Evolutionary conservation across 2,797 vertebrate species (phyloP).

Genomic region (Sebastes variabilis): DNA sequence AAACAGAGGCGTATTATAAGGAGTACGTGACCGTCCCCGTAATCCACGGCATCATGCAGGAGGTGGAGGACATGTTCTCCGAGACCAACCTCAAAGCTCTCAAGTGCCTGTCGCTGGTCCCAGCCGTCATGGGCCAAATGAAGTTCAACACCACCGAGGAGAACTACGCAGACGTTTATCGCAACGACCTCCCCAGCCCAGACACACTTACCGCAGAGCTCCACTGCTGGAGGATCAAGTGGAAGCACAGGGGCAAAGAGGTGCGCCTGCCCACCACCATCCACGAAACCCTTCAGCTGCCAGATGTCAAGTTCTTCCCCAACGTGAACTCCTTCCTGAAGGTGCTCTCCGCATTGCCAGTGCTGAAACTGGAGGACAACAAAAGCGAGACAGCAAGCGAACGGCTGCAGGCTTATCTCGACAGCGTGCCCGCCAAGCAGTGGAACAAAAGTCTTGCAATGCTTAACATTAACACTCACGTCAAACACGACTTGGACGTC

Average conservation of each 20-base stretch:
- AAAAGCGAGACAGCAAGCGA: slow-evolving; percentile 81
- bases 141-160: slow-evolving; percentile 97
- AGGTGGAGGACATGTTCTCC: slow-evolving; percentile 94
- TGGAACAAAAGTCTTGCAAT: slow-evolving; percentile 90
- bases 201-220: slow-evolving; percentile 95
- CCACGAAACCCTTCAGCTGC: slow-evolving; percentile 93
- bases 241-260: slow-evolving; percentile 98
- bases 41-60: slow-evolving; percentile 91
- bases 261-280: slow-evolving; percentile 93
- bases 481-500: slow-evolving; percentile 93
- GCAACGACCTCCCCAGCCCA: slow-evolving; percentile 91
- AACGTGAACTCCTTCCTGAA: slow-evolving; percentile 94
- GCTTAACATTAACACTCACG: slow-evolving; percentile 91
- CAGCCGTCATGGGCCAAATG: slow-evolving; percentile 96
- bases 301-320: slow-evolving; percentile 97
- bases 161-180: slow-evolving; percentile 90
- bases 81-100: slow-evolving; percentile 93
- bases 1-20: slow-evolving; percentile 91
- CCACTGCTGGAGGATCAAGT: slow-evolving; percentile 98
- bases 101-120: slow-evolving; percentile 93
- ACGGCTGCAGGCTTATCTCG: slow-evolving; percentile 87
- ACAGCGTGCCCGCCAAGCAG: slow-evolving; percentile 82
- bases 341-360: slow-evolving; percentile 90
- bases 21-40: slow-evolving; percentile 91
- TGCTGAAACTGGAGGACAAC: slow-evolving; percentile 87